These are phyloP conservation scores for Anableps anableps DNA, from an alignment of 2,797 vertebrate species.

Conservation along the genomic window DNA sequence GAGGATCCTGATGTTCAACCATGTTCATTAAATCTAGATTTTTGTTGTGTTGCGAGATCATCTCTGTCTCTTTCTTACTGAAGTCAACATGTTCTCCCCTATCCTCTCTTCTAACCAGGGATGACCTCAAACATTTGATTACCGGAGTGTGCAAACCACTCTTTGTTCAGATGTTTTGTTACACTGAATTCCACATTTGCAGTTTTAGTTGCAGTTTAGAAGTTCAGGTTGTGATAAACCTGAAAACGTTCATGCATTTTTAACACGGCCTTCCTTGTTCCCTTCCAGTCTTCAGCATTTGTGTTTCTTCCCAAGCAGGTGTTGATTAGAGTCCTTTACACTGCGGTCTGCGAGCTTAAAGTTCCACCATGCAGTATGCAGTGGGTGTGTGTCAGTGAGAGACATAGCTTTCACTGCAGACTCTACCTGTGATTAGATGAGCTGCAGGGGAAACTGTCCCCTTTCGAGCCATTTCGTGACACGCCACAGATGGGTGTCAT, in stretches of 20 bases:
- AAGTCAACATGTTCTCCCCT: constrained; percentile 58
- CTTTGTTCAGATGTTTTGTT: neutral
- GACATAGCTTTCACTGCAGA: constrained; percentile 61
- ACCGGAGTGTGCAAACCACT: constrained; percentile 10
- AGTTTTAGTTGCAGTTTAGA: neutral
- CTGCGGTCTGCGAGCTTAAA: constrained; percentile 65
- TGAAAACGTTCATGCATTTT: neutral
- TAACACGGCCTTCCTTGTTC: constrained; percentile 19
- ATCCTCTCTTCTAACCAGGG: constrained; percentile 48
- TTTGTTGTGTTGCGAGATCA: constrained; percentile 53
- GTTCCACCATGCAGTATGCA: constrained; percentile 50
- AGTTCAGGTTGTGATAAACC: constrained; percentile 24
- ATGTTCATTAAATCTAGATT: constrained; percentile 66
- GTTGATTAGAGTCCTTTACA: constrained; percentile 72
- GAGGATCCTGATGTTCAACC: constrained; percentile 10
- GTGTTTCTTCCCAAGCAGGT: constrained; percentile 66
- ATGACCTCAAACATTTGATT: constrained; percentile 50
- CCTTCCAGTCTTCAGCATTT: constrained; percentile 18
- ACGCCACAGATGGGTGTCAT: constrained; percentile 71
- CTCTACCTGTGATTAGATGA: constrained; percentile 68
- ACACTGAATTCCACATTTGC: neutral
- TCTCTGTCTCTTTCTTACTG: constrained; percentile 48
- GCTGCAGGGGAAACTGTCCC: constrained; percentile 73
- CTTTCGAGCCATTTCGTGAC: constrained; percentile 75
- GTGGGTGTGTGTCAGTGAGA: constrained; percentile 32